Evolutionary conservation across 2,888 invertebrate genomes (phyloP).

Genomic region (Crepidodera aurea): DNA sequence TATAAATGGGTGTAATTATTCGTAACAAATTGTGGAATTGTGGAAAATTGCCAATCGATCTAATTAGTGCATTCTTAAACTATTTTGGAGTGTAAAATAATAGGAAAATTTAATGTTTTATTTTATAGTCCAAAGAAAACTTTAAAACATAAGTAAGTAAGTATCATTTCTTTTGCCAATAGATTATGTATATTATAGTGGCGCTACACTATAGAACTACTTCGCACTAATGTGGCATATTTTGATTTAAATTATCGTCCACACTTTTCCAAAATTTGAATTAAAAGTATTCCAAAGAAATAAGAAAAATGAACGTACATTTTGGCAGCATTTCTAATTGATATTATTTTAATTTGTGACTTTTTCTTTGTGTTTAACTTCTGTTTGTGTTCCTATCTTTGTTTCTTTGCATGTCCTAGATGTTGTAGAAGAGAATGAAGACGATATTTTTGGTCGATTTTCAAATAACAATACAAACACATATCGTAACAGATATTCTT

Average conservation of each 20-base stretch:
- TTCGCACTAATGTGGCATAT: too few species aligned
- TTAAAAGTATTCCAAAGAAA: too few species aligned
- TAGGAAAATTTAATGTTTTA: too few species aligned
- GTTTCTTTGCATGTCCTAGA: constrained; percentile 56
- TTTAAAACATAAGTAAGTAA: too few species aligned
- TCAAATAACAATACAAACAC: constrained; percentile 25
- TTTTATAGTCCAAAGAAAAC: too few species aligned
- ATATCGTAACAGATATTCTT: constrained; percentile 65
- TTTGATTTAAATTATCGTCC: too few species aligned
- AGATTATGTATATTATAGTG: too few species aligned
- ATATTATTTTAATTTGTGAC: neutral
- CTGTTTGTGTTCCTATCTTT: constrained; percentile 34
- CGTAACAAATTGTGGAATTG: neutral
- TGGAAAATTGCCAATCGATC: constrained; percentile 1
- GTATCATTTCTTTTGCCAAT: too few species aligned
- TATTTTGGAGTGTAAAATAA: neutral
- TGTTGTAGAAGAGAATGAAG: constrained; percentile 66
- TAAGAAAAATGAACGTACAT: too few species aligned
- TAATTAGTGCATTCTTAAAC: neutral
- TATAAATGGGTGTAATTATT: neutral
- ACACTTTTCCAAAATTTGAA: too few species aligned
- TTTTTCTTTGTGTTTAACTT: neutral
- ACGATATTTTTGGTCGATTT: constrained; percentile 45
- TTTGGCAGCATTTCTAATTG: neutral
- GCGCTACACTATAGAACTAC: too few species aligned